Base-by-base conservation (phyloP, 1,140 invertebrate species). In the Mactra quadrangularis region DNA sequence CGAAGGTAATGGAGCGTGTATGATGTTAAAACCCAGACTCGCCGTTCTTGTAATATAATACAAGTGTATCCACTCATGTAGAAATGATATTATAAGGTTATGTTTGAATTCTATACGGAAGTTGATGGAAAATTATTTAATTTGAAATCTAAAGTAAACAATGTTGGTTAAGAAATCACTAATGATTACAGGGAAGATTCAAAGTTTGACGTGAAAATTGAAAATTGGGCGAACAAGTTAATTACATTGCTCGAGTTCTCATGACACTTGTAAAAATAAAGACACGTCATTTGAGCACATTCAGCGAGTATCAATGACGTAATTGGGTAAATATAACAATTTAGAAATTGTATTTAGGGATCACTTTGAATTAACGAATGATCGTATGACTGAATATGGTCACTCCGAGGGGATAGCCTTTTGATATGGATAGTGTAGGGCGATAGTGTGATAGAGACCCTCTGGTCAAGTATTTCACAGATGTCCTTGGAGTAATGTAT, bases 201-300 rank as follows among this genome's bases (percentile, higher is more conserved):
- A 27, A 41, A 59, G 55, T n/a, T 74, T 74, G 71, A 74, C 71
- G 59, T 74, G 71, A 74, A 74, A 74, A 74, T 74, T 45, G 71
- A 59, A 74, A 68, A 68, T 68, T 68, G 41, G 64, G 64, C 47
- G 47, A 47, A 68, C 64, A 68, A 68, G 64, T 68, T 68, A 68
- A 68, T 68, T 68, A 68, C 45, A 68, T 41, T 6, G 27, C 45
- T 50, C 64, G 41, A 27, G 64, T 27, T 41, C 17, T 15, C 25
- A 17, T 68, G 64, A 68, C 64, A 68, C 41, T 47, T 68, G 64
- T 13, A 41, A 50, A 64, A 68, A 41, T 68, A 68, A 47, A 68
- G 64, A 68, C 38, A 41, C 38, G 38, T 15, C 15, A 41, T 41
- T 15, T 41, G 38, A 41, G 38, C 15, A 41, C 38, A 41, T 41